A percentile compares a stretch with the other conserved stretches of the same genome.
Evolutionary conservation across 2,113 vertebrate species (phyloP).

Genomic region (Sus scrofa): DNA sequence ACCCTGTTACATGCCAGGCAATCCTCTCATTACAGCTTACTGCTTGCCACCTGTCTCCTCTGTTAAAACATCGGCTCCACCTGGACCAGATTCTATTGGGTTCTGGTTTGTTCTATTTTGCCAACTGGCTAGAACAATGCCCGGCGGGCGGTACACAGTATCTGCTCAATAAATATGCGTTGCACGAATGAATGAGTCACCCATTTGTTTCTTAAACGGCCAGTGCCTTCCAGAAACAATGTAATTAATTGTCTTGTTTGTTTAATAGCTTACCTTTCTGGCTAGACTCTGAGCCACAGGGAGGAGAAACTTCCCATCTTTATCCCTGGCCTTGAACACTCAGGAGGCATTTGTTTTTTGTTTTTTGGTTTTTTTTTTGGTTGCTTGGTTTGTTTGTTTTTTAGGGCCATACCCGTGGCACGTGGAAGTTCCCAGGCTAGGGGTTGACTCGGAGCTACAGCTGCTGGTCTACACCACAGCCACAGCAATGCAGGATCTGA

Average conservation of each 20-base stretch:
- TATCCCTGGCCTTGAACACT: not conserved
- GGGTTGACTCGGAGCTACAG: no score
- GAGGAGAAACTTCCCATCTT: not conserved
- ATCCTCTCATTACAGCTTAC: not conserved
- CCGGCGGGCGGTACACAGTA: fast-evolving
- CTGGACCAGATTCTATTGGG: fast-evolving
- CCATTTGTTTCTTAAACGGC: not conserved
- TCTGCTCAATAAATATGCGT: not conserved
- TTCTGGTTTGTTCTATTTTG: not conserved
- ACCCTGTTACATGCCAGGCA: fast-evolving
- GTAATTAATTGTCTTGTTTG: not conserved
- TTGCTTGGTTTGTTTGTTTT: no score
- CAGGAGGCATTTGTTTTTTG: not conserved
- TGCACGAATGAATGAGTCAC: not conserved
- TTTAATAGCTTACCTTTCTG: not conserved
- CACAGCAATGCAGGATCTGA: no score
- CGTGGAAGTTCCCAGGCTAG: no score
- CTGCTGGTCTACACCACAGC: no score
- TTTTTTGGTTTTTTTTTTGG: no score
- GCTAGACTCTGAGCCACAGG: not conserved
- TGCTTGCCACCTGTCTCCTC: not conserved
- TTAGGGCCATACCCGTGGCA: no score
- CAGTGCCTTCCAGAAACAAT: not conserved
- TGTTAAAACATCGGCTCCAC: not conserved
- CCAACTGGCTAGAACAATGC: not conserved